phyloP scores from a whole-genome alignment of 1,140 invertebrate genomes.

The Heliconius hermathena region DNA sequence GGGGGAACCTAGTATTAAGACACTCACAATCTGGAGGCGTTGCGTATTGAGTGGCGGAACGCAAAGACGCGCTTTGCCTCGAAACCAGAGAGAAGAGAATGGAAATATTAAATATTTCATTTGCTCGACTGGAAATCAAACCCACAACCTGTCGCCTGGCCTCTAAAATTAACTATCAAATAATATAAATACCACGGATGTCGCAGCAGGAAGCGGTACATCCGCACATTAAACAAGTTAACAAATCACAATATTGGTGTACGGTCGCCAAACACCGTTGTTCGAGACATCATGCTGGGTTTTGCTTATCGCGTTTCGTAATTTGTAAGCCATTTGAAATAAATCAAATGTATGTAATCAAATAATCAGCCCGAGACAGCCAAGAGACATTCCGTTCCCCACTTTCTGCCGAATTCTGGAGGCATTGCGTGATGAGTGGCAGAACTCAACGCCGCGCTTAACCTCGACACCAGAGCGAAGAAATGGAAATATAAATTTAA shows the following conservation, averaged over 20 bases:
- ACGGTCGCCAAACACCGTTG: conserved; percentile 33
- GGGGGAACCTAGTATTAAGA: not conserved
- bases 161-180: no score
- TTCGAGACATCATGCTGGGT: conserved; percentile 32
- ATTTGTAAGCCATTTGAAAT: conserved; percentile 33
- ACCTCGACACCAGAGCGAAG: no score
- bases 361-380: no score
- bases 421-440: no score
- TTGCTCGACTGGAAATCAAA: not conserved
- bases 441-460: no score
- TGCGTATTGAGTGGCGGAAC: not conserved
- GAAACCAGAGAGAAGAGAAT: not conserved
- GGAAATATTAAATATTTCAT: not conserved
- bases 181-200: not conserved
- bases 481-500: no score
- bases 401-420: no score
- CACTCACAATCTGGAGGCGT: not conserved
- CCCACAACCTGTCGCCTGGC: not conserved
- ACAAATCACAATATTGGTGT: conserved; percentile 21
- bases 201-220: conserved; percentile 34
- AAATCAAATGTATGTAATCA: conserved; percentile 28
- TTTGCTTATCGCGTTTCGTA: conserved; percentile 29
- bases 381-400: no score
- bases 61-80: not conserved
- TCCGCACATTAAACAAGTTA: conserved; percentile 24